Evolutionary conservation across 2,113 vertebrate genomes (phyloP).

Genomic region (Machaerirhynchus nigripectus): DNA sequence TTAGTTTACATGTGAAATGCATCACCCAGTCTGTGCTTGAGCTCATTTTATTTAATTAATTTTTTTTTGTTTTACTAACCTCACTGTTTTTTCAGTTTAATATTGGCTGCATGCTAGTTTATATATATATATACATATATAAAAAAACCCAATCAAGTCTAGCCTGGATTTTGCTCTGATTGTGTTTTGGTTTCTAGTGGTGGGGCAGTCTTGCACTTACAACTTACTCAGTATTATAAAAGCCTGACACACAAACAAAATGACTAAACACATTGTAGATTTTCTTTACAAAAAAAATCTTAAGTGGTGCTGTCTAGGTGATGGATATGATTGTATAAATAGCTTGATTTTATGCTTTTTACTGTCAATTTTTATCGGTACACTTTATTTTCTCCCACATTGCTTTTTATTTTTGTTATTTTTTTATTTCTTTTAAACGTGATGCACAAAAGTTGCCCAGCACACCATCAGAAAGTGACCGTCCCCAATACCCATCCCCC

Average conservation of each 20-base stretch:
- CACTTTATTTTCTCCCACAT: slow-evolving; percentile 65
- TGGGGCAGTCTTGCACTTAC: slow-evolving; percentile 88
- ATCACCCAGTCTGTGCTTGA: slow-evolving; percentile 88
- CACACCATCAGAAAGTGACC: slow-evolving; percentile 81
- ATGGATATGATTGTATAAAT: slow-evolving; percentile 89
- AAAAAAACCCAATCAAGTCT: slow-evolving; percentile 82
- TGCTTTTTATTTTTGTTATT: slow-evolving; percentile 36
- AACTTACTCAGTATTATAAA: slow-evolving; percentile 77
- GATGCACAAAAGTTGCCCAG: slow-evolving; percentile 76
- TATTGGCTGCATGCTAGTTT: slow-evolving; percentile 85
- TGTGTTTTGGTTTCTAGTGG: slow-evolving; percentile 87
- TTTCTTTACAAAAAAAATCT: slow-evolving; percentile 70
- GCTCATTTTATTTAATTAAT: slow-evolving; percentile 75
- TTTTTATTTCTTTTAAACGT: slow-evolving; percentile 31
- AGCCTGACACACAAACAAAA: slow-evolving; percentile 80
- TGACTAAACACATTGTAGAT: slow-evolving; percentile 87
- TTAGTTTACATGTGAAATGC: slow-evolving; percentile 89
- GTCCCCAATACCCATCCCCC: slow-evolving; percentile 42
- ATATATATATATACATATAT: slow-evolving; percentile 64
- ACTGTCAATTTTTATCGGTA: slow-evolving; percentile 75
- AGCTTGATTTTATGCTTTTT: slow-evolving; percentile 87
- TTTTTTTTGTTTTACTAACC: slow-evolving; percentile 86
- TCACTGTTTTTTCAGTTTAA: slow-evolving; percentile 91
- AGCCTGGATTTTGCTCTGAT: slow-evolving; percentile 92
- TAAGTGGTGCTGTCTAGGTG: slow-evolving; percentile 87